phyloP scores from a whole-genome alignment of 2,888 invertebrate genomes.

The Drosophila picticornis region DNA sequence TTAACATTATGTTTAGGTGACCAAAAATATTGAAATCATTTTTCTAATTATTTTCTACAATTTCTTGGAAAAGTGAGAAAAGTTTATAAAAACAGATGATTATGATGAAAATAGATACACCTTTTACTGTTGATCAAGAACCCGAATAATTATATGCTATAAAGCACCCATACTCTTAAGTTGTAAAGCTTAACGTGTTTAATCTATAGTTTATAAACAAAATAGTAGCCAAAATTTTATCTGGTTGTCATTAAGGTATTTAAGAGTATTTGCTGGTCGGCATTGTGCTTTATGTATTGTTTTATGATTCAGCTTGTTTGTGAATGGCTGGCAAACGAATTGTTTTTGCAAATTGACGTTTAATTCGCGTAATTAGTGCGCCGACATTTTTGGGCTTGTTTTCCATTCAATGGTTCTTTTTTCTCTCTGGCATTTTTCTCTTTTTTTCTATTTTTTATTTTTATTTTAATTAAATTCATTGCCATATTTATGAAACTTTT shows the following conservation, averaged over 20 bases:
- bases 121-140: background rate
- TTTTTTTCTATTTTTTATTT: conserved; percentile 35
- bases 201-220: background rate
- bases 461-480: conserved; percentile 79
- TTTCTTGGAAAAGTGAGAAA: background rate
- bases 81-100: background rate
- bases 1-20: background rate
- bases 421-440: conserved; percentile 13
- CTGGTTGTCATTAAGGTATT: background rate
- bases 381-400: conserved; percentile 73
- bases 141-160: background rate
- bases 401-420: conserved; percentile 36
- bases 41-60: background rate
- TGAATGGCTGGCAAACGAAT: conserved; percentile 67
- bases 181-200: background rate
- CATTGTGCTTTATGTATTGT: background rate
- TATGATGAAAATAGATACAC: no score
- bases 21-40: background rate
- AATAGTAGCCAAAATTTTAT: background rate
- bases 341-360: conserved; percentile 80
- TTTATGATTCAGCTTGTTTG: conserved; percentile 24
- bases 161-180: background rate
- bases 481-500: conserved; percentile 81
- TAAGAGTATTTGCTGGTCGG: conserved; percentile 23
- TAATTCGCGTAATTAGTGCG: conserved; percentile 79